phyloP scores from a whole-genome alignment of 2,113 vertebrate species.

The Bettongia penicillata region DNA sequence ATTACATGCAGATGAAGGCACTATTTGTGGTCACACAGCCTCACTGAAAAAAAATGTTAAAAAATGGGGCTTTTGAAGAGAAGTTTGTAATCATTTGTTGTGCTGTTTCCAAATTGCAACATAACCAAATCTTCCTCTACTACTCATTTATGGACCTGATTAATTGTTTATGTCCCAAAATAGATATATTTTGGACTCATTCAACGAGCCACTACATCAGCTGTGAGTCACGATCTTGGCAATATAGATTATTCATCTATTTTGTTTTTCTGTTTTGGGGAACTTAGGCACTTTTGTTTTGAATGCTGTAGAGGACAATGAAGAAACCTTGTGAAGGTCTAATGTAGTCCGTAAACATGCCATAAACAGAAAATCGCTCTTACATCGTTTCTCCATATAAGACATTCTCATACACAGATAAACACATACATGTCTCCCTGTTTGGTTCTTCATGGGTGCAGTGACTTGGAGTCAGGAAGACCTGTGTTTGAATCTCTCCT shows the following conservation, averaged over 20 bases:
- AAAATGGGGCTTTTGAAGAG: neutral
- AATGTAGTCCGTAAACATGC: neutral
- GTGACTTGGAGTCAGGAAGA: neutral
- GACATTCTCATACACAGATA: neutral
- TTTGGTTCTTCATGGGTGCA: neutral
- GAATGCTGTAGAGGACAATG: neutral
- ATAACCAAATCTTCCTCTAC: neutral
- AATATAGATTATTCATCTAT: neutral
- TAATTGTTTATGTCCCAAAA: neutral
- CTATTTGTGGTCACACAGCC: neutral
- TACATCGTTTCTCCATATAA: neutral
- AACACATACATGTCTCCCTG: neutral
- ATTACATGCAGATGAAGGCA: neutral
- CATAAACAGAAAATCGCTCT: neutral
- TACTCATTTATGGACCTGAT: neutral
- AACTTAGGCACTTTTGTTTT: neutral
- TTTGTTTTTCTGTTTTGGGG: neutral
- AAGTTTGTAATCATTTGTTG: neutral
- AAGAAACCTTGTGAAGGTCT: neutral
- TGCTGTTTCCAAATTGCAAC: neutral
- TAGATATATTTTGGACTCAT: neutral
- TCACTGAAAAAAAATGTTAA: neutral
- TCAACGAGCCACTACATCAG: neutral
- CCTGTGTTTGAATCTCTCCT: no score
- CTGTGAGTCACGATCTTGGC: neutral